Evolutionary conservation across 2,113 vertebrate species (phyloP).

Genomic region (Phyllostomus discolor): DNA sequence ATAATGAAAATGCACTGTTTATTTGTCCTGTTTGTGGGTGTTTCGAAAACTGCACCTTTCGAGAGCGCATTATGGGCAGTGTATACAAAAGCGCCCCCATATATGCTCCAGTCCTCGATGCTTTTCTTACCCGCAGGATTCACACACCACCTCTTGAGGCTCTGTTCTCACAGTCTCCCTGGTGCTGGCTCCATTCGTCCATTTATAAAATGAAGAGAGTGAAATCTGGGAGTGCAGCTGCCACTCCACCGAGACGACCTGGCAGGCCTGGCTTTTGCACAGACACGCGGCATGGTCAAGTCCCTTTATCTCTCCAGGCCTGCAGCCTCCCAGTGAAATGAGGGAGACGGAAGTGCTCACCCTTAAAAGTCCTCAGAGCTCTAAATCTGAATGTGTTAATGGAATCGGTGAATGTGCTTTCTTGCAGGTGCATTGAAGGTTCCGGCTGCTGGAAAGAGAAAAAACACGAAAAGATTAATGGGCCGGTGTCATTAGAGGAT

Average conservation of each 20-base stretch:
- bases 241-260: neutral
- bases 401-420: neutral
- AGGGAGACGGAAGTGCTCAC: neutral
- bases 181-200: neutral
- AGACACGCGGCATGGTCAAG: neutral
- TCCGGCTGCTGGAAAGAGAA: neutral
- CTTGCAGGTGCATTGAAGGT: neutral
- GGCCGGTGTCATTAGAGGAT: neutral
- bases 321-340: neutral
- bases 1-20: conserved; percentile 34
- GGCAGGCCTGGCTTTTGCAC: neutral
- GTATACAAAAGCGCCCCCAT: neutral
- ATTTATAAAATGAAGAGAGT: neutral
- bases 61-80: neutral
- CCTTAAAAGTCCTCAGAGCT: neutral
- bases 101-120: neutral
- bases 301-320: neutral
- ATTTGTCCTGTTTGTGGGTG: neutral
- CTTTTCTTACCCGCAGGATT: neutral
- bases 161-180: neutral
- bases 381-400: neutral
- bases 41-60: neutral
- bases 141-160: neutral
- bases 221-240: neutral
- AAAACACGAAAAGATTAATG: neutral